Evolutionary conservation across 2,113 vertebrate species (phyloP).

Genomic region (Rhinichthys klamathensis): DNA sequence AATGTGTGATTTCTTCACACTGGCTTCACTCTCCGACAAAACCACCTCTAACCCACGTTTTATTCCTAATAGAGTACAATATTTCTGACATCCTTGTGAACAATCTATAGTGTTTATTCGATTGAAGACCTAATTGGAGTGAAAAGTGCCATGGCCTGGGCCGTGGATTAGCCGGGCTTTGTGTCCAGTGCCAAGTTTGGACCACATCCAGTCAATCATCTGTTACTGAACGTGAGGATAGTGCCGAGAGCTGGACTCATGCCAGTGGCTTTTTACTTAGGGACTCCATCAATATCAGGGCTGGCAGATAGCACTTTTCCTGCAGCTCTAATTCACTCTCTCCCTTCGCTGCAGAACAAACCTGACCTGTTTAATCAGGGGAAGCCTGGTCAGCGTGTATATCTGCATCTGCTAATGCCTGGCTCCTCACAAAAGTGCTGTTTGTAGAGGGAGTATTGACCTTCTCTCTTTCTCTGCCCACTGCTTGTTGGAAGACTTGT

Average conservation of each 20-base stretch:
- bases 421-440: slow-evolving; percentile 6
- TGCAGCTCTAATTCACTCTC: slow-evolving; percentile 49
- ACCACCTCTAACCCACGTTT: neutral
- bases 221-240: slow-evolving; percentile 37
- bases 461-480: slow-evolving; percentile 3
- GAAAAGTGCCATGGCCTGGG: slow-evolving; percentile 50
- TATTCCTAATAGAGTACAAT: slow-evolving; percentile 2
- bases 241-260: slow-evolving; percentile 41
- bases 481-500: neutral
- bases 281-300: slow-evolving; percentile 48
- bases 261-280: slow-evolving; percentile 50
- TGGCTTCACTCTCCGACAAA: neutral
- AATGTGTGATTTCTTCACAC: neutral
- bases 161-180: slow-evolving; percentile 51
- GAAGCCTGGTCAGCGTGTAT: slow-evolving; percentile 28
- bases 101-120: slow-evolving; percentile 50
- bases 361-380: slow-evolving; percentile 39
- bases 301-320: slow-evolving; percentile 50
- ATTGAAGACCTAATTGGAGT: slow-evolving; percentile 56
- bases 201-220: slow-evolving; percentile 52
- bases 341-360: slow-evolving; percentile 32
- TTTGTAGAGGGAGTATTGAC: slow-evolving; percentile 15
- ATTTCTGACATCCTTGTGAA: slow-evolving; percentile 47
- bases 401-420: slow-evolving; percentile 32
- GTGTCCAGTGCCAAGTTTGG: slow-evolving; percentile 51